Percentiles rank a stretch among this genome's conserved stretches.
phyloP scores from a whole-genome alignment of 2,113 vertebrate genomes.

The Sturnira hondurensis region DNA sequence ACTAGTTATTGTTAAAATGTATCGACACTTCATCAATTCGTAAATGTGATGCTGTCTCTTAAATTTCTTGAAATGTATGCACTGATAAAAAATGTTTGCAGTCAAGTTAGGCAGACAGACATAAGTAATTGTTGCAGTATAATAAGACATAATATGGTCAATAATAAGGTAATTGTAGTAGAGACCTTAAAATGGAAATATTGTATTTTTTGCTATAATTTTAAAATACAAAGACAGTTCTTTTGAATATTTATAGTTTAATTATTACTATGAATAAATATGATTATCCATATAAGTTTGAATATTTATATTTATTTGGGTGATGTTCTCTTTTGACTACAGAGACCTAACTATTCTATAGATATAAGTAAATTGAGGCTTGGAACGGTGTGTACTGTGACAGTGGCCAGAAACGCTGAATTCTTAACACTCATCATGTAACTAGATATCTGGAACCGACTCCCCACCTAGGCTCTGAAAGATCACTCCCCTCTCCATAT shows the following conservation, averaged over 20 bases:
- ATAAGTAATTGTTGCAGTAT: background rate
- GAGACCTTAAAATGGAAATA: slow-evolving; percentile 5
- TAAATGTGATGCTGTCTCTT: background rate
- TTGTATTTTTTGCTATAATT: slow-evolving; percentile 7
- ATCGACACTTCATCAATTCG: background rate
- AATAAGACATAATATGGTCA: background rate
- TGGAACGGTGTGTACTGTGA: background rate
- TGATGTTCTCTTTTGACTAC: slow-evolving; percentile 16
- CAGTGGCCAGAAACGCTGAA: background rate
- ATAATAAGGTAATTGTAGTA: background rate
- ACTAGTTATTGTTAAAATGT: background rate
- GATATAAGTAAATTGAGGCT: background rate
- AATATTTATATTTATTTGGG: slow-evolving; percentile 55
- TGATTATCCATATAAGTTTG: slow-evolving; percentile 6
- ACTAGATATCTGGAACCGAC: background rate
- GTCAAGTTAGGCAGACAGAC: background rate
- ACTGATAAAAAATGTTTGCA: background rate
- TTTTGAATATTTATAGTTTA: slow-evolving; percentile 48
- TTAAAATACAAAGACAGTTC: slow-evolving; percentile 42
- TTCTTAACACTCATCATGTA: background rate
- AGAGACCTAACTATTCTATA: background rate
- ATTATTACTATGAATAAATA: slow-evolving; percentile 21
- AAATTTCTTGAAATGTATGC: background rate
- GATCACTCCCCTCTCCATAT: rapidly evolving
- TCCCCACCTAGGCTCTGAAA: background rate